These are phyloP conservation scores for Brotogeris chrysoptera DNA, from an alignment of 2,797 vertebrate genomes.

Conservation along the genomic window DNA sequence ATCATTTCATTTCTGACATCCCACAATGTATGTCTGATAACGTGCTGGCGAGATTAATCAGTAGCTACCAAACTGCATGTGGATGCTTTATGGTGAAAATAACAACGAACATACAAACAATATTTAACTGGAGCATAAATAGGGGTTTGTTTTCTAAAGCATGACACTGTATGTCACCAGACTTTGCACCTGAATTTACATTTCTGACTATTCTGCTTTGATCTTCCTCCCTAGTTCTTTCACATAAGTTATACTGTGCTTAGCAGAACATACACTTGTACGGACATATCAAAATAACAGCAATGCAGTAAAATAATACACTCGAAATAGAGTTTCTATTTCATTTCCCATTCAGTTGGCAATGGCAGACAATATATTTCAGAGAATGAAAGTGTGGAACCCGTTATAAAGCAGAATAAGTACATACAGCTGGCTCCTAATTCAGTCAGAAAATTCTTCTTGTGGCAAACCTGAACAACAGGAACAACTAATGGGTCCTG, in stretches of 20 bases:
- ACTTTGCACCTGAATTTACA: not conserved
- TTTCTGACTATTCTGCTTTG: not conserved
- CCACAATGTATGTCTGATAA: not conserved
- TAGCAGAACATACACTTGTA: not conserved
- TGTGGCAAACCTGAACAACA: not conserved
- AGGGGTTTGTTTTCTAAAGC: not conserved
- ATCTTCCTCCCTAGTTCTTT: not conserved
- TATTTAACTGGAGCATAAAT: not conserved
- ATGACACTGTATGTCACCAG: not conserved
- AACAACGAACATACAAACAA: not conserved
- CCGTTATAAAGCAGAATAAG: not conserved
- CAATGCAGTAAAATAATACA: not conserved
- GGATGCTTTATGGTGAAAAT: not conserved
- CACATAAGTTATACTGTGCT: not conserved
- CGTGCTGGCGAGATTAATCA: not conserved
- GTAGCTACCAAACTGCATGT: conserved; percentile 2
- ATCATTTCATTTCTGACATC: not conserved
- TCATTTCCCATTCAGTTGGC: conserved; percentile 1
- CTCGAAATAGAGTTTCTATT: not conserved
- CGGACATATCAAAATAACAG: not conserved
- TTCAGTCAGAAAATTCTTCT: not conserved
- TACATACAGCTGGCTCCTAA: not conserved
- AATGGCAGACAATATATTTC: not conserved
- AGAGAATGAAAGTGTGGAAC: conserved; percentile 9
- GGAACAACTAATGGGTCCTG: not conserved